Percentiles rank a stretch among this genome's conserved stretches.
phyloP scores from a whole-genome alignment of 1,140 invertebrate genomes.

The Camponotus vicinus region DNA sequence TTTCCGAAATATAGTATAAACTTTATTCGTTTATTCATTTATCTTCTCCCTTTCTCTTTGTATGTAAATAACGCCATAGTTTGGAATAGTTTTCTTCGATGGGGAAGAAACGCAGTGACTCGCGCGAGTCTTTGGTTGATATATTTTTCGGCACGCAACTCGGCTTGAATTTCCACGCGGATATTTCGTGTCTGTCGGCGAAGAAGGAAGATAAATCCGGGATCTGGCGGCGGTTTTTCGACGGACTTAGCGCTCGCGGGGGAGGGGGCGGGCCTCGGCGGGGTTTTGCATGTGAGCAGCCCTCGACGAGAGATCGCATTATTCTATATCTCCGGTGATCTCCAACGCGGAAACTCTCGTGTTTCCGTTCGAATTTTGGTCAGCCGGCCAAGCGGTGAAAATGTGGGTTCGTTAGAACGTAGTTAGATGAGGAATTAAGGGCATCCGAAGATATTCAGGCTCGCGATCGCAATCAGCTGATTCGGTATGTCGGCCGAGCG shows the following conservation, averaged over 20 bases:
- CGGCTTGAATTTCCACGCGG: constrained; percentile 26
- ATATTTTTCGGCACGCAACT: constrained; percentile 9
- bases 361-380: constrained; percentile 50
- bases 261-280: not conserved
- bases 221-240: constrained; percentile 46
- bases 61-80: not conserved
- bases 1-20: too few species aligned
- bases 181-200: constrained; percentile 20
- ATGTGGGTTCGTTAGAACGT: constrained; percentile 43
- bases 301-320: constrained; percentile 66
- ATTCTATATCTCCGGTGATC: constrained; percentile 61
- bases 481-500: not conserved
- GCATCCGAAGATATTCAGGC: constrained; percentile 31
- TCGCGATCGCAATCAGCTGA: constrained; percentile 39
- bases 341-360: constrained; percentile 49
- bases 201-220: constrained; percentile 58
- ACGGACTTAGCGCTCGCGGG: constrained; percentile 54
- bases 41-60: not conserved
- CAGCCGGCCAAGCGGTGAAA: constrained; percentile 41
- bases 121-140: constrained; percentile 4
- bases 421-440: constrained; percentile 44
- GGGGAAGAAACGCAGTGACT: not conserved
- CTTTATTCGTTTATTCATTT: too few species aligned
- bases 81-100: not conserved
- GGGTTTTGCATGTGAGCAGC: constrained; percentile 53